Evolutionary conservation across 2,888 invertebrate genomes (phyloP).

Genomic region (Ochropacha duplaris): DNA sequence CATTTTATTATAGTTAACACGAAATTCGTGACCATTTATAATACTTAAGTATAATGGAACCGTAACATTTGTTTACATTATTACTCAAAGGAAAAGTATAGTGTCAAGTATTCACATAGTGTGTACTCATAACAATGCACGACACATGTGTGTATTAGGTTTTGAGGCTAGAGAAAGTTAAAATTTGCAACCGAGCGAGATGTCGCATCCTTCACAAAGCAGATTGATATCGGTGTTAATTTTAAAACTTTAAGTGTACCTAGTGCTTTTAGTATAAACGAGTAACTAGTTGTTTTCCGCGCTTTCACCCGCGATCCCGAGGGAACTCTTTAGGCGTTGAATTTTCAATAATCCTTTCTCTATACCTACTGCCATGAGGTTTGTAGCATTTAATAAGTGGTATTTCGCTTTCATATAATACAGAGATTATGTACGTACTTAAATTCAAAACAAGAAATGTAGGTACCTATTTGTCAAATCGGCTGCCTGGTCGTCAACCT

Average conservation of each 20-base stretch:
- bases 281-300: too few relatives aligned
- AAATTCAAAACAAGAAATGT: not conserved
- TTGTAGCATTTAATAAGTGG: too few relatives aligned
- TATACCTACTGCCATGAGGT: too few relatives aligned
- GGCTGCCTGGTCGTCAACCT: slow-evolving; percentile 51
- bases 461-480: slow-evolving; percentile 1
- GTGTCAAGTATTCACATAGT: slow-evolving; percentile 44
- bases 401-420: too few relatives aligned
- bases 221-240: slow-evolving; percentile 11
- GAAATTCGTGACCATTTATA: not conserved
- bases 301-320: too few relatives aligned
- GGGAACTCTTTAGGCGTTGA: too few relatives aligned
- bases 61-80: slow-evolving; percentile 21
- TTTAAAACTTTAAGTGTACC: not conserved
- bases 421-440: not conserved
- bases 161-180: slow-evolving; percentile 82
- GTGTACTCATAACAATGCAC: slow-evolving; percentile 68
- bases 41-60: slow-evolving; percentile 5
- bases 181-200: slow-evolving; percentile 60
- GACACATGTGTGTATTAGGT: slow-evolving; percentile 69
- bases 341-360: too few relatives aligned
- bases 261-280: not conserved
- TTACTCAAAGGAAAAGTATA: slow-evolving; percentile 34
- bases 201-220: slow-evolving; percentile 31
- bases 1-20: not conserved